Base-by-base conservation (phyloP, 2,888 invertebrate species). In the Brenthis daphne region DNA sequence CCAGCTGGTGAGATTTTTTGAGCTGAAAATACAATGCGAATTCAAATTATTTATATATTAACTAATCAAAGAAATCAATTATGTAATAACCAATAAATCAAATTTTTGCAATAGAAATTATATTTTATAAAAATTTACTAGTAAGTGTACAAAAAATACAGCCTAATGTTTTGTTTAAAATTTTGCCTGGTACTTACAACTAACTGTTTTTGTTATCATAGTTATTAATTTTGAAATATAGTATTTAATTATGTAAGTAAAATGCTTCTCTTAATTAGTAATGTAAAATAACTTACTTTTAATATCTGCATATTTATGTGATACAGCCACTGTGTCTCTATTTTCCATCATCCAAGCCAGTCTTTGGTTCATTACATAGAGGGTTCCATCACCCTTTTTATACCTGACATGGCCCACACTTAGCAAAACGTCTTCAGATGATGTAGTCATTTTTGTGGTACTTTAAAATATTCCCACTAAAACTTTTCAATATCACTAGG, bases 1-100 rank as follows among this genome's bases (percentile, higher is more conserved):
- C 98, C 98, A 79, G 96, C 98, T 0, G 99, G 99, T 37, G 97
- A 97, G 78, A 99, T 99, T 92, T 99, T 98, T 94, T 99, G 99
- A 75, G 96, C 98, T 98, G 86, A 51, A 72, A 77, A 51, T 16
- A n/a, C 6, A 54, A 47, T 12, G 16, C 6, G 5, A 29, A 20
- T 50, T 20, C 16, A 24, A 12, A 48, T 24, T 57, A 47, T 54
- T 13, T 43, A 43, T 24, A 12, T 14, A 47, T 47, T 11, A 43
- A 43, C 11, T 43, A 43, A 11, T 2, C 37, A 43, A 43, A 43
- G 37, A 43, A 43, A 43, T 2, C 11, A 43, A 43, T 37, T 37
- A 8, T 37, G 37, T 29, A 29, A 29, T 29, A 29, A 29, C 5
- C 29, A 29, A 4, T 29, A 29, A 29, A 29, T 29, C 24, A 24